Evolutionary conservation across 2,113 vertebrate species (phyloP).

Genomic region (Pitta sordida): DNA sequence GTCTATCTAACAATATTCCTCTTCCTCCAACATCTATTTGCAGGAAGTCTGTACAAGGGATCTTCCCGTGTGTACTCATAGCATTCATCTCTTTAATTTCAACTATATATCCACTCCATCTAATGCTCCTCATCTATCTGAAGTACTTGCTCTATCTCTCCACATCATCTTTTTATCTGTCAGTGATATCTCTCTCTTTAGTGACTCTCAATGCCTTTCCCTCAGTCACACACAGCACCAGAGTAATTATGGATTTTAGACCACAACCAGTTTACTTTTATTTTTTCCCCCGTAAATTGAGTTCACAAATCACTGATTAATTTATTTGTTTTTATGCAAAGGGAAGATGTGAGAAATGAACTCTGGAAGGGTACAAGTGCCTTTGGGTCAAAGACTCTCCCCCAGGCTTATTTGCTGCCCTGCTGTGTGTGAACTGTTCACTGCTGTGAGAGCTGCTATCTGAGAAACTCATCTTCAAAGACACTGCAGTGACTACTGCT

Average conservation of each 20-base stretch:
- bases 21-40: conserved; percentile 20
- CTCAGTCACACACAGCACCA: background rate
- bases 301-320: background rate
- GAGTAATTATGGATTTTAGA: background rate
- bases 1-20: conserved; percentile 5
- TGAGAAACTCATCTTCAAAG: conserved; percentile 9
- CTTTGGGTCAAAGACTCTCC: background rate
- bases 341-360: background rate
- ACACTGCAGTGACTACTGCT: background rate
- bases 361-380: background rate
- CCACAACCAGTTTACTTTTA: background rate
- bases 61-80: conserved; percentile 2
- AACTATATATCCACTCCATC: background rate
- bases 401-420: background rate
- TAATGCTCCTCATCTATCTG: background rate
- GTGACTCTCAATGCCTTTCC: background rate
- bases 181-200: background rate
- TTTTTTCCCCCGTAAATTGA: accelerated
- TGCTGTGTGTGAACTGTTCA: background rate
- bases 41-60: background rate
- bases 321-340: background rate
- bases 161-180: background rate
- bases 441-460: conserved; percentile 1
- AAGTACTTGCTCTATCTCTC: background rate
- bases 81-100: conserved; percentile 57